phyloP scores from a whole-genome alignment of 2,888 invertebrate genomes.

The Nebria salina region DNA sequence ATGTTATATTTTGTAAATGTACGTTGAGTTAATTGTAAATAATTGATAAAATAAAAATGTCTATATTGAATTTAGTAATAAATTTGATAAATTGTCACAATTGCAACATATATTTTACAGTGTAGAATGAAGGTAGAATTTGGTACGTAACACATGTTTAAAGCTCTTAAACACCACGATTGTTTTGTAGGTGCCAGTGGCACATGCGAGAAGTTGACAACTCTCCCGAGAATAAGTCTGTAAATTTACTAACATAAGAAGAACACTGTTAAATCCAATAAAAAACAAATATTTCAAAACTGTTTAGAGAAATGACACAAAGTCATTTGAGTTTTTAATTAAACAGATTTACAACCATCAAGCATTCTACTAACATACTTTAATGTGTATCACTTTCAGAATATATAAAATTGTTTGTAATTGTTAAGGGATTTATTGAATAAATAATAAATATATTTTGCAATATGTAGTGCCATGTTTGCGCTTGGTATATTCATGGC shows the following conservation, averaged over 20 bases:
- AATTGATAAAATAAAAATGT: no score
- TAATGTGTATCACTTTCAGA: no score
- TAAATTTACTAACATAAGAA: constrained; percentile 14
- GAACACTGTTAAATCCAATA: constrained; percentile 14
- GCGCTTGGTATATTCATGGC: constrained; percentile 9
- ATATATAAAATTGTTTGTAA: no score
- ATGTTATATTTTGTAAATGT: no score
- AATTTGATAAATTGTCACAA: no score
- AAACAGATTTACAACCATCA: constrained; percentile 15
- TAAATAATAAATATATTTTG: no score
- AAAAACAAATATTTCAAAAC: constrained; percentile 14
- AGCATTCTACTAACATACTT: background rate
- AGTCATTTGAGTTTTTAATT: constrained; percentile 24
- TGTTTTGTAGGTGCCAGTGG: constrained; percentile 28
- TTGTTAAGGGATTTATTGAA: no score
- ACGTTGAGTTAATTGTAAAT: no score
- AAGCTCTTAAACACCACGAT: constrained; percentile 30
- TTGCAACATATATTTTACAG: background rate
- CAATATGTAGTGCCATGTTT: background rate
- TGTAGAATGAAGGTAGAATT: background rate
- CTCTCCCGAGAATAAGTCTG: constrained; percentile 20
- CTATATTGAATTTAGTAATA: no score
- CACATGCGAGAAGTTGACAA: constrained; percentile 21
- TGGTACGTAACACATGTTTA: constrained; percentile 28
- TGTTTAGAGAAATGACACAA: background rate